Base-by-base conservation (phyloP, 2,113 vertebrate genomes). In the Microcebus murinus region DNA sequence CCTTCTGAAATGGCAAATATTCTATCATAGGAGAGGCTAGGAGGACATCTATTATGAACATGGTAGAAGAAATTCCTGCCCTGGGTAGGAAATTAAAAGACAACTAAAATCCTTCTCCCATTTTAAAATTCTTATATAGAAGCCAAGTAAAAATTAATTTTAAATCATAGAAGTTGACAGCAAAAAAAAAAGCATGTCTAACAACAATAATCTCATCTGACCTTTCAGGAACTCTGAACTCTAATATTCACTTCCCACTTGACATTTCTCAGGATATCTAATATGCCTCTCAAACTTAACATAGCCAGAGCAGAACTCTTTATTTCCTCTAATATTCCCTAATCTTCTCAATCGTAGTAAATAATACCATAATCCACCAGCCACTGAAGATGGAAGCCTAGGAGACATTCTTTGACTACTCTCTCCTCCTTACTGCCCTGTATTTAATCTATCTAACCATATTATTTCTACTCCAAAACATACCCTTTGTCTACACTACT, bases 161-260 rank as follows among this genome's bases (percentile, higher is more conserved):
- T 87, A 73, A 96, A 87, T 2, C 45, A 52, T 2, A 86, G 11
- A 89, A 86, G 36, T 50, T 91, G 61, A 65, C 12, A 93, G 50
- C 17, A 94, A 96, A 36, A 73, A 36, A 91, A 94, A 96, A 31
- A 65, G 36, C 65, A 81, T 34, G 15, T 73, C 65, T 93, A 68
- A 68, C 5, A 92, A 39, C 21, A 96, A 59, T 57, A 71, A 89
- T 90, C 34, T 90, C 39, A 92, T 59, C 71, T 67, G 48, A 59
- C 3, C n/a, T 88, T 91, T 59, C 10, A 74, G 29, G 39, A 92
- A 71, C 25, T 59, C 55, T 71, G n/a, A 87, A 77, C 27, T 61
- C 85, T 87, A 96, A 79, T 92, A 96, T 61, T 55, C 15, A 92
- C 29, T 96, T 97, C 68, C 61, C 73, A 92, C 15, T 61, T 95